These are phyloP conservation scores for Drosophila atripex DNA, from an alignment of 2,888 invertebrate species.

Conservation along the genomic window DNA sequence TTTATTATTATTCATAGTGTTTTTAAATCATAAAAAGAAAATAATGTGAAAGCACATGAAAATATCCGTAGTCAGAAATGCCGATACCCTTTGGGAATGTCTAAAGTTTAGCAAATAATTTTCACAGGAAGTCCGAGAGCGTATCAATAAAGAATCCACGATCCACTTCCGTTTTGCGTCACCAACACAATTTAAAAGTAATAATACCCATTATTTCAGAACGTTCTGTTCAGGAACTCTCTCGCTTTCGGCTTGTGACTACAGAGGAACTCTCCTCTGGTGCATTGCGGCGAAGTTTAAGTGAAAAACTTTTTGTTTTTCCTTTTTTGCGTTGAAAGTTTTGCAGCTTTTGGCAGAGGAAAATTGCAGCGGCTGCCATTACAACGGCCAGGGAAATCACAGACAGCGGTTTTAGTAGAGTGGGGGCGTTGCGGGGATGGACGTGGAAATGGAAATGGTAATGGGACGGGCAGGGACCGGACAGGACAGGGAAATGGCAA, in stretches of 20 bases:
- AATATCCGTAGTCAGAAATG: not conserved
- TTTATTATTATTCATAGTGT: no score
- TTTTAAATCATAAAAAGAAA: not conserved
- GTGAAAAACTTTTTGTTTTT: constrained; percentile 76
- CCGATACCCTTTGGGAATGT: not conserved
- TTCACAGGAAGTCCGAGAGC: constrained; percentile 18
- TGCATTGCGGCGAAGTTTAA: constrained; percentile 76
- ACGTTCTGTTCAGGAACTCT: constrained; percentile 26
- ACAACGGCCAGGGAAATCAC: constrained; percentile 67
- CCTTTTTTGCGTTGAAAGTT: constrained; percentile 69
- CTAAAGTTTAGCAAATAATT: constrained; percentile 14
- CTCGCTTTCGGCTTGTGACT: constrained; percentile 2
- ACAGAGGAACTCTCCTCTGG: constrained; percentile 51
- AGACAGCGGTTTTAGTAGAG: constrained; percentile 17
- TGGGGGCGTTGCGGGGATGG: not conserved
- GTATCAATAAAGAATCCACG: constrained; percentile 40
- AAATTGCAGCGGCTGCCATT: constrained; percentile 71
- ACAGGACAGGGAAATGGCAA: constrained; percentile 45
- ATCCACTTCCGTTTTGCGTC: constrained; percentile 33
- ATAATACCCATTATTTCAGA: constrained; percentile 43
- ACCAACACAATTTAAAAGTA: constrained; percentile 46
- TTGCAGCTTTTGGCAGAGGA: constrained; percentile 62
- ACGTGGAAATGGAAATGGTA: not conserved
- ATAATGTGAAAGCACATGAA: no score
- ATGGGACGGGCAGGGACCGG: not conserved